phyloP scores from a whole-genome alignment of 2,113 vertebrate genomes.

The Dascyllus trimaculatus region DNA sequence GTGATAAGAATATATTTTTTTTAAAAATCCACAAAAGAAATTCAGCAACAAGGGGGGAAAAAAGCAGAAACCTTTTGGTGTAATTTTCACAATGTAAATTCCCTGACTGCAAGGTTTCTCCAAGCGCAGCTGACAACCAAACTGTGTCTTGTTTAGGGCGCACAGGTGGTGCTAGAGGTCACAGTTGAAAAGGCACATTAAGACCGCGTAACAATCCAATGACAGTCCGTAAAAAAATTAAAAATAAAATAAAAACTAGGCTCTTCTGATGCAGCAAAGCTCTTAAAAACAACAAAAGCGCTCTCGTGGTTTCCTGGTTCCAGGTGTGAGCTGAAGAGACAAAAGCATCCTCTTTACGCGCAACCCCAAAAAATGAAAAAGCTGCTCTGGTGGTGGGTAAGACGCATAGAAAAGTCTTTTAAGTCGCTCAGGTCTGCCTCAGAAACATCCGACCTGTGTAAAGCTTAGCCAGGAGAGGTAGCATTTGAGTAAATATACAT shows the following conservation, averaged over 20 bases:
- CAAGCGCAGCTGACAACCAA: not conserved
- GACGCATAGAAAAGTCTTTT: not conserved
- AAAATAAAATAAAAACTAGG: not conserved
- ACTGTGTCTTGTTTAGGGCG: not conserved
- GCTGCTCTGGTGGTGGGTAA: not conserved
- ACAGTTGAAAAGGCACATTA: not conserved
- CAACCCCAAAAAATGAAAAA: not conserved
- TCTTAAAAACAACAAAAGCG: not conserved
- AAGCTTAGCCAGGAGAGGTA: not conserved
- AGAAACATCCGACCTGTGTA: conserved; percentile 1
- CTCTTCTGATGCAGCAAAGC: not conserved
- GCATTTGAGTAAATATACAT: conserved; percentile 59
- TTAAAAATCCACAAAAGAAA: not conserved
- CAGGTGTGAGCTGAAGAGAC: conserved; percentile 48
- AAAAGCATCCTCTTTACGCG: conserved; percentile 52
- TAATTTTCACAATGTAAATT: not conserved
- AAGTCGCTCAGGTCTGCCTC: not conserved
- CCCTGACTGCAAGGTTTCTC: not conserved
- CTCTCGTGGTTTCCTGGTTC: conserved; percentile 52
- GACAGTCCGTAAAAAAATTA: not conserved
- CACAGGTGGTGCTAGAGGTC: conserved; percentile 24
- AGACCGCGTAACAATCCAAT: conserved; percentile 59
- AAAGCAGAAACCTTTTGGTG: not conserved
- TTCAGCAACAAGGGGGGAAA: rapidly evolving
- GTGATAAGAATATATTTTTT: not conserved